phyloP scores from a whole-genome alignment of 2,113 vertebrate genomes.

The Nothoprocta pentlandii region DNA sequence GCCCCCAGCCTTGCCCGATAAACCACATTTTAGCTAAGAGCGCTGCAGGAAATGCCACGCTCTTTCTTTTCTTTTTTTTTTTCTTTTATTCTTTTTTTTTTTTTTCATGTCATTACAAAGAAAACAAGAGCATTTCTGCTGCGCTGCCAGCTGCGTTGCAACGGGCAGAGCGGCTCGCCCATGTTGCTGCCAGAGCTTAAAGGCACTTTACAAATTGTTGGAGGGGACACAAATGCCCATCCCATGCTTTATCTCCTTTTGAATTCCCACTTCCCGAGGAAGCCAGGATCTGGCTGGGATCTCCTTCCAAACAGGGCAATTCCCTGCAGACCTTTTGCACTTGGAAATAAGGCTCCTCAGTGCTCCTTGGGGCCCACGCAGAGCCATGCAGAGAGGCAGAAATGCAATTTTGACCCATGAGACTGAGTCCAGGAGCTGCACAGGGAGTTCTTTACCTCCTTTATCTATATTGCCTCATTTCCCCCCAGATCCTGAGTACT shows the following conservation, averaged over 20 bases:
- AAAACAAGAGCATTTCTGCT: neutral
- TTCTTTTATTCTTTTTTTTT: neutral
- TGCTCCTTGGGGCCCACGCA: too few relatives aligned
- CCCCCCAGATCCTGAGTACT: neutral
- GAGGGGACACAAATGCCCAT: neutral
- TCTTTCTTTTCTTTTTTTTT: neutral
- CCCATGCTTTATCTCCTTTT: neutral
- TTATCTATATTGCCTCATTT: neutral
- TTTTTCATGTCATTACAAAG: neutral
- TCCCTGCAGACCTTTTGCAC: neutral
- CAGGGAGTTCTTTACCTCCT: neutral
- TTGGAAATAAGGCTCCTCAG: neutral
- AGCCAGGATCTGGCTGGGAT: neutral
- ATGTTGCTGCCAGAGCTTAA: neutral
- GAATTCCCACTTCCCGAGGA: neutral
- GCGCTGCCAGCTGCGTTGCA: too few relatives aligned
- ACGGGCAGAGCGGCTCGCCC: neutral
- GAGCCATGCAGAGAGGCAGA: too few relatives aligned
- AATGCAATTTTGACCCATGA: neutral
- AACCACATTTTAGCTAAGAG: neutral
- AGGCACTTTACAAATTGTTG: neutral
- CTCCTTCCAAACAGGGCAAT: neutral
- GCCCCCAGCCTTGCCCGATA: rapidly evolving
- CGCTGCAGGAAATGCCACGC: neutral
- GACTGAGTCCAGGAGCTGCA: neutral